Base-by-base conservation (phyloP, 2,797 vertebrate species). In the Siniperca obscura region DNA sequence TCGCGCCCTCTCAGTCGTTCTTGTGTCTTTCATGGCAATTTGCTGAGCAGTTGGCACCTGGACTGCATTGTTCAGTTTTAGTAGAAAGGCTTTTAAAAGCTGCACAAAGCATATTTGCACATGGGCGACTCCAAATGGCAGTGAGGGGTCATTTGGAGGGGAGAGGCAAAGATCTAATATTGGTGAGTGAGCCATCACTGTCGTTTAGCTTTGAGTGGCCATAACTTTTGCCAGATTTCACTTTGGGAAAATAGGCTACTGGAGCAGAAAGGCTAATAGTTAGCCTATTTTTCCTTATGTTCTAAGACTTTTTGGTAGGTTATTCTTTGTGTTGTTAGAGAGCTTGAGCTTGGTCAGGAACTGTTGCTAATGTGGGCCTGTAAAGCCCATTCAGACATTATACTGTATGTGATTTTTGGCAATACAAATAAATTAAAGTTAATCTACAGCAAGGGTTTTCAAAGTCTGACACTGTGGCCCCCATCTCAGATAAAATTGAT, bases 1-100 rank as follows among this genome's bases (percentile, higher is more conserved):
- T 77, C 36, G 14, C 57, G 80, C 52, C 53, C 50, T 67, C 59
- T 76, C 22, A 19, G 30, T 75, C 14, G 2, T 44, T 82, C 22
- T 36, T 16, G 25, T 77, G 69, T 85, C 81, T 66, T 73, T 87
- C 71, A 30, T 77, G 42, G 57, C 17, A 25, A 64, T 52, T 74
- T 72, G 73, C 53, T 27, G 52, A 70, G 71, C 16, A 77, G 30
- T 87, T 87, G 81, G 72, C 82, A 87, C 74, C 80, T 87, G 71
- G 53, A 22, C 62, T 52, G 38, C 16, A 69, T 78, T 71, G 80
- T 75, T 81, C 17, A 48, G 38, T 70, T 76, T 60, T 53, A 44
- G 69, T 9, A 52, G 27, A 77, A 76, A 61, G 36, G 17, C 13
- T 56, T 68, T 74, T 64, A 73, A 80, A 66, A 61, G 67, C 78